Base-by-base conservation (phyloP, 2,888 invertebrate genomes). In the Syrista parreyssii region DNA sequence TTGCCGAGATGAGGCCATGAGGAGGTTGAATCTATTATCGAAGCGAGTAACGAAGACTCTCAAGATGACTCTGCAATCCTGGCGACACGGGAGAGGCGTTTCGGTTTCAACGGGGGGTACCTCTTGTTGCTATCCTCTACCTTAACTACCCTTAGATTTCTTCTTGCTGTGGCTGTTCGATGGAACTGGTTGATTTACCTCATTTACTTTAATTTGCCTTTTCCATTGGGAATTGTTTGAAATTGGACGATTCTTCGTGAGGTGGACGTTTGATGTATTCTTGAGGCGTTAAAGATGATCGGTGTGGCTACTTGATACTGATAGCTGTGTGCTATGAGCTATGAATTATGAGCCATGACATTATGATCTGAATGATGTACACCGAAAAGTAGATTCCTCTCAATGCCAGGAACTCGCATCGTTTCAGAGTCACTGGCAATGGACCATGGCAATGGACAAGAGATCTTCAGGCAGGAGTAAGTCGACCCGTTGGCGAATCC, bases 61-160 rank as follows among this genome's bases (percentile, higher is more conserved):
- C 74, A 74, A 77, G 83, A 87, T 90, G 90, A 90, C 89, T 84
- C 34, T 84, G 87, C 88, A 81, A 84, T 87, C 84, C 78, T 75
- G 34, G 78, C 79, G 87, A 90, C 90, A 90, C 86, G 86, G 85
- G 83, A 89, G 86, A 89, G 90, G 90, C 90, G 89, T 90, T 89
- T 88, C 87, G 81, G 78, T 84, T 89, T 84, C 88, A 82, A 82
- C 88, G 84, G 87, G 88, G 89, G 88, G 88, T 86, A 88, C 80
- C 82, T 79, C 76, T 82, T 6, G 15, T 40, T 40, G 40, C 15
- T 40, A 40, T 40, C 40, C 6, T 40, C 40, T 15, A 15, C 40
- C 40, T 40, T 40, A 40, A 15, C 15, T 40, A 40, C 40, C 40
- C 40, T 40, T 40, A 40, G 40, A 40, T 15, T 40, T 40, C 4